phyloP scores from a whole-genome alignment of 2,888 invertebrate genomes.

The Flexamia atlantica region DNA sequence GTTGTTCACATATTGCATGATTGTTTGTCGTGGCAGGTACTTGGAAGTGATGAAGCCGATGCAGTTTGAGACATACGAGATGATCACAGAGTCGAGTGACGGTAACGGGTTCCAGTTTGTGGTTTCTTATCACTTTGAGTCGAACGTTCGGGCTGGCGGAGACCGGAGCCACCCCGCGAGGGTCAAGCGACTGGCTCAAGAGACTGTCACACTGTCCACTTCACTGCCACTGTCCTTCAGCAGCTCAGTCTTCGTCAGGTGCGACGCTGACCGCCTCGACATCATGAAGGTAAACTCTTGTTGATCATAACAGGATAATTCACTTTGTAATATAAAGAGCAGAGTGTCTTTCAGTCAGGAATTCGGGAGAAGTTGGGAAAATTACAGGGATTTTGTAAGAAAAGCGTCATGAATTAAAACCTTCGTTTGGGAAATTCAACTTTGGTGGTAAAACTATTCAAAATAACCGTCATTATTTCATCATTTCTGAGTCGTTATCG shows the following conservation, averaged over 20 bases:
- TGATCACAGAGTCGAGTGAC: slow-evolving; percentile 88
- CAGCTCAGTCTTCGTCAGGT: slow-evolving; percentile 96
- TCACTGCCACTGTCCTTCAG: slow-evolving; percentile 95
- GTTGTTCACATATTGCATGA: too few relatives aligned
- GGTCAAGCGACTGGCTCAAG: slow-evolving; percentile 95
- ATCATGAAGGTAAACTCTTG: slow-evolving; percentile 89
- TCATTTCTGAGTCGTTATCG: too few relatives aligned
- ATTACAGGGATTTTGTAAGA: too few relatives aligned
- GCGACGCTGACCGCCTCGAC: slow-evolving; percentile 95
- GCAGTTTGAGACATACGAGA: slow-evolving; percentile 96
- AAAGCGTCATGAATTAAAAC: too few relatives aligned
- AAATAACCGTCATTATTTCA: too few relatives aligned
- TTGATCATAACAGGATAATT: too few relatives aligned
- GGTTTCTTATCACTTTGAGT: slow-evolving; percentile 93
- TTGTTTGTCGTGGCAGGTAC: slow-evolving; percentile 75
- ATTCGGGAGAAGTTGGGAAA: too few relatives aligned
- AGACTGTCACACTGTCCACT: slow-evolving; percentile 95
- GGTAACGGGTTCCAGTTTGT: slow-evolving; percentile 88
- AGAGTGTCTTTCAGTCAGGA: too few relatives aligned
- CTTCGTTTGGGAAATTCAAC: too few relatives aligned
- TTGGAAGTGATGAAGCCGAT: slow-evolving; percentile 91
- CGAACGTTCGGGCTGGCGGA: slow-evolving; percentile 90
- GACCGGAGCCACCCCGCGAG: slow-evolving; percentile 92
- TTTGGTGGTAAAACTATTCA: too few relatives aligned
- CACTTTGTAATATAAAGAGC: too few relatives aligned